Conservation (phyloP, 2,113 vertebrate species). For the Tupaia chinensis region DNA sequence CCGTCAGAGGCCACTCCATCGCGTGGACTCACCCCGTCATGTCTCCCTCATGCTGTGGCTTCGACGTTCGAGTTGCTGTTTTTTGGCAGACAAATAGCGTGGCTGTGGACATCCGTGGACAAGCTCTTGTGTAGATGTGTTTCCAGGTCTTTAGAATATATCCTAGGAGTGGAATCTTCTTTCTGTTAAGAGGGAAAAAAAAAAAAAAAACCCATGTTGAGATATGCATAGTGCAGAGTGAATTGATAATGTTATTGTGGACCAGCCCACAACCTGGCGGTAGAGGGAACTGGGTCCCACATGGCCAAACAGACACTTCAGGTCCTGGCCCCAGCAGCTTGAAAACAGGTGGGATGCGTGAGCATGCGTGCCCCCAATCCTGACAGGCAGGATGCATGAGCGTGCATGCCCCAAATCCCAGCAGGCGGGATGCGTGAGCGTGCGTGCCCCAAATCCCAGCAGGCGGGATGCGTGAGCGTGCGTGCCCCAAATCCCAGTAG, state of each 20-base stretch:
- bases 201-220: background rate
- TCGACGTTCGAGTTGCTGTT: background rate
- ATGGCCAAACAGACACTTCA: no score
- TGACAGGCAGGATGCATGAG: no score
- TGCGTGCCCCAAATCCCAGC: no score
- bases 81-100: background rate
- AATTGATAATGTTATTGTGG: background rate
- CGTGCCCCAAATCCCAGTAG: no score
- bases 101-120: background rate
- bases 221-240: background rate
- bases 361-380: no score
- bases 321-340: no score
- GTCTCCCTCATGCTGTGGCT: background rate
- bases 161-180: background rate
- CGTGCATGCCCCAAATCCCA: no score
- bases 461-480: no score
- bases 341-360: no score
- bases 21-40: accelerated
- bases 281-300: no score
- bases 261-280: no score
- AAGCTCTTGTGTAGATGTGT: background rate
- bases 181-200: conserved; percentile 23
- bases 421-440: no score
- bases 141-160: background rate
- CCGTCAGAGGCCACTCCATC: background rate